Conservation (phyloP, 2,888 invertebrate species). For the Sicus ferrugineus region DNA sequence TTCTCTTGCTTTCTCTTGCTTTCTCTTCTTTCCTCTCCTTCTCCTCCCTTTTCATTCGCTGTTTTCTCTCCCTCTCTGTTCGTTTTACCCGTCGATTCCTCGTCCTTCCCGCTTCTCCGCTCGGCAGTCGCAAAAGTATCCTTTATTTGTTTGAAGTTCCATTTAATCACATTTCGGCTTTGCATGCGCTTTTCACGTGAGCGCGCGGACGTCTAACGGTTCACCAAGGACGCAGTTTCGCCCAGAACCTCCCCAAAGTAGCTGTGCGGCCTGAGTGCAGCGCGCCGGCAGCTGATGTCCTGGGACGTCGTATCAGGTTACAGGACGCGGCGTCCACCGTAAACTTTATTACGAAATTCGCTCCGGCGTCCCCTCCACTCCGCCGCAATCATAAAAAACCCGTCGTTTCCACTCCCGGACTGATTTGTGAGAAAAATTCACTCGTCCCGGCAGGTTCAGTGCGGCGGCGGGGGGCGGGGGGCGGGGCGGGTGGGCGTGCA, state of each 20-base stretch:
- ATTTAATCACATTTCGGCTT: too few species aligned
- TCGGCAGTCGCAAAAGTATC: too few species aligned
- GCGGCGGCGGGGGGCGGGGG: constrained; percentile 27
- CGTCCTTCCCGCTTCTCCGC: neutral
- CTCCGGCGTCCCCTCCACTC: constrained; percentile 31
- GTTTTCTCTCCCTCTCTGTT: too few species aligned
- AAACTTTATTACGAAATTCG: constrained; percentile 57
- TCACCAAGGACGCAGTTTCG: neutral
- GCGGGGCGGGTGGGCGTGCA: constrained; percentile 36
- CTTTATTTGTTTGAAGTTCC: too few species aligned
- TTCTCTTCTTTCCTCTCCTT: too few species aligned
- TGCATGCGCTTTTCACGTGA: too few species aligned
- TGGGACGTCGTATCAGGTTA: constrained; percentile 51
- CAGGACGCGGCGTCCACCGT: constrained; percentile 45
- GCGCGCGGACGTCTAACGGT: too few species aligned
- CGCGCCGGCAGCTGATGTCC: constrained; percentile 40
- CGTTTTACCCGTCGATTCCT: neutral
- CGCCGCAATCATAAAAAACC: constrained; percentile 24
- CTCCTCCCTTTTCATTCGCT: too few species aligned
- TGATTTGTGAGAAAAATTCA: constrained; percentile 50
- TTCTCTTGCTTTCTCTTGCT: too few species aligned
- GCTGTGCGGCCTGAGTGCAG: neutral
- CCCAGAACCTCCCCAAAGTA: neutral
- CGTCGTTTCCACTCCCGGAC: constrained; percentile 11
- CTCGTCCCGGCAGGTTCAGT: constrained; percentile 1